Percentiles rank a stretch among this genome's conserved stretches.
phyloP scores from a whole-genome alignment of 2,113 vertebrate species.

The Monopterus albus region DNA sequence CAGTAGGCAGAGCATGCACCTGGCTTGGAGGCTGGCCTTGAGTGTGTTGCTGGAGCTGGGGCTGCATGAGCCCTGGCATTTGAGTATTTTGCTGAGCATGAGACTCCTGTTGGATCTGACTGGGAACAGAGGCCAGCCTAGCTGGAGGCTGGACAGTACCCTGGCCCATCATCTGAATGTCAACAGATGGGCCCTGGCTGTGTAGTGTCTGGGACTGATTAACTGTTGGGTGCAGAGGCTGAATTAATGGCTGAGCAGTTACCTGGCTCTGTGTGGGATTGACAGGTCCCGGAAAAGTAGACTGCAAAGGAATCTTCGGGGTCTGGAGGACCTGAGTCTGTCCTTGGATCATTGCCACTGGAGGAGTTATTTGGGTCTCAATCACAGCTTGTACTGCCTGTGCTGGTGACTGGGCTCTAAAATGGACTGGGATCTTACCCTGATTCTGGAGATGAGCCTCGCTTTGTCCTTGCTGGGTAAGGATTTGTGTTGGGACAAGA shows the following conservation, averaged over 20 bases:
- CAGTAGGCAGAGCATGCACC: constrained; percentile 48
- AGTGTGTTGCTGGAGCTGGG: constrained; percentile 61
- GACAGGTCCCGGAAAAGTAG: constrained; percentile 55
- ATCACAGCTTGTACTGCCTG: constrained; percentile 52
- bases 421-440: constrained; percentile 57
- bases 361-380: constrained; percentile 48
- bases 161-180: constrained; percentile 51
- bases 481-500: constrained; percentile 52
- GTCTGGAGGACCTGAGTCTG: constrained; percentile 58
- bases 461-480: constrained; percentile 66
- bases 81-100: constrained; percentile 56
- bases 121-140: constrained; percentile 37
- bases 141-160: constrained; percentile 51
- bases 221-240: constrained; percentile 44
- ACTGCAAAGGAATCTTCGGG: constrained; percentile 65
- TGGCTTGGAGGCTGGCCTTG: constrained; percentile 56
- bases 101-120: constrained; percentile 59
- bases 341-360: constrained; percentile 53
- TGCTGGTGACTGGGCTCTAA: constrained; percentile 49
- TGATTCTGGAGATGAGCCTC: constrained; percentile 62
- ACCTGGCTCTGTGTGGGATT: constrained; percentile 57
- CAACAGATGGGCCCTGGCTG: constrained; percentile 44
- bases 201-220: constrained; percentile 57
- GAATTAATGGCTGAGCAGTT: constrained; percentile 61
- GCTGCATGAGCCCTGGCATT: constrained; percentile 56